These are phyloP conservation scores for Hypolimnas misippus DNA, from an alignment of 2,888 invertebrate genomes.

Conservation along the genomic window DNA sequence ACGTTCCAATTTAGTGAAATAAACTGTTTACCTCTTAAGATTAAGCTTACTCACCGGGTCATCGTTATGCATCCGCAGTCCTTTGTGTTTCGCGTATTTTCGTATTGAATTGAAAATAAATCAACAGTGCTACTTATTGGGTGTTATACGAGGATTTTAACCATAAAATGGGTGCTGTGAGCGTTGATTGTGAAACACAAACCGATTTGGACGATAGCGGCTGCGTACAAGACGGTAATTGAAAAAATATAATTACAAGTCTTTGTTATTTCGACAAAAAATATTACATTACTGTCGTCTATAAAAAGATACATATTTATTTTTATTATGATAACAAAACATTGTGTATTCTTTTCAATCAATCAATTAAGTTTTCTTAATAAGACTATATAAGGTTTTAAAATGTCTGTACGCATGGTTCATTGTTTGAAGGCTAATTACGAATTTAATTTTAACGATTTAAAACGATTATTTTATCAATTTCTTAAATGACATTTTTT, in stretches of 20 bases:
- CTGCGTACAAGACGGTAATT: constrained; percentile 62
- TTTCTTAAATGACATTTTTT: too few species aligned
- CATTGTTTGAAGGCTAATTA: too few species aligned
- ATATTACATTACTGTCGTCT: background rate
- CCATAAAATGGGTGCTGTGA: constrained; percentile 60
- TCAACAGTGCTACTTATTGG: constrained; percentile 20
- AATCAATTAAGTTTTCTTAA: too few species aligned
- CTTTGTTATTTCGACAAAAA: constrained; percentile 1
- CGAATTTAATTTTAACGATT: too few species aligned
- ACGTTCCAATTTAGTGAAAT: constrained; percentile 54
- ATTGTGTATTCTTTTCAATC: too few species aligned
- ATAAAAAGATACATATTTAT: background rate
- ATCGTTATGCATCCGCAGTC: constrained; percentile 46
- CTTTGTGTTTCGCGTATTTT: constrained; percentile 58
- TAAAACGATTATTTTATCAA: too few species aligned
- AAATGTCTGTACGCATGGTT: too few species aligned
- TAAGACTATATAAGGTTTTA: too few species aligned
- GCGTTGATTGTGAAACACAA: constrained; percentile 50
- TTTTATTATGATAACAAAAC: background rate
- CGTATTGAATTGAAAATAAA: constrained; percentile 30
- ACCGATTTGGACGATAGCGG: constrained; percentile 65
- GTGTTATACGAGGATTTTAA: constrained; percentile 36
- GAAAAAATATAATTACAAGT: background rate
- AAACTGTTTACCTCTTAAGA: constrained; percentile 53
- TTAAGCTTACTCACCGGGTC: constrained; percentile 49